Evolutionary conservation across 1,140 invertebrate species (phyloP), one percentile per base, ranked within the genome.

Genomic region (Magallana ariakensis): DNA sequence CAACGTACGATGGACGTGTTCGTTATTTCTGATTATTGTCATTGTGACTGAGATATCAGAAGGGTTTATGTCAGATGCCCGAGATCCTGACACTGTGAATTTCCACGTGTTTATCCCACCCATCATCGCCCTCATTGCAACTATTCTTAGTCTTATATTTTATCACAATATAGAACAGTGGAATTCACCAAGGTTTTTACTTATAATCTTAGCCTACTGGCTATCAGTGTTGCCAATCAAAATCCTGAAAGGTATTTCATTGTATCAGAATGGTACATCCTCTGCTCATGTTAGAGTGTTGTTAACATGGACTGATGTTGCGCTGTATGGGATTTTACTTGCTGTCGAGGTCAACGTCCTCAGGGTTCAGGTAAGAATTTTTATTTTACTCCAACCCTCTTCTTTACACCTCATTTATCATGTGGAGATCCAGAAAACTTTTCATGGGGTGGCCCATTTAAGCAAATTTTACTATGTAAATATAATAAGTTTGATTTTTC

Each of bases 101-200:
- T 92, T 91, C 58, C 93, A 94, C 88, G 89, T 92, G 10, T 92
- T 92, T 84, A 83, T 94, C 8, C 93, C 93, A 13, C 92, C 92
- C 16, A 91, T 89, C 82, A 82, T 92, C 13, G 87, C 90, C 15
- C 86, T 92, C n/a, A 15, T 92, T 19, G 91, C 91, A 16, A 87
- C 92, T 13, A 62, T 93, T 10, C 70, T 92, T 8, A 91, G 90
- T 13, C 91, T 94, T 33, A 85, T 92, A 8, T 92, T 91, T 70
- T 94, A 94, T 84, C 93, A 94, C 85, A 94, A 93, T 89, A 92
- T 94, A 57, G 93, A 94, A 87, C 92, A 93, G 89, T 94, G 92
- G 93, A 94, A 94, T 87, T 94, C 93, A 1, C 93, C 93, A 19
- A 89, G 89, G 88, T 94, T 94, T 85, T 89, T 94, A 1, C 82